Conservation (phyloP, 2,797 vertebrate genomes). For the Enteromius unitaeniatus region DNA sequence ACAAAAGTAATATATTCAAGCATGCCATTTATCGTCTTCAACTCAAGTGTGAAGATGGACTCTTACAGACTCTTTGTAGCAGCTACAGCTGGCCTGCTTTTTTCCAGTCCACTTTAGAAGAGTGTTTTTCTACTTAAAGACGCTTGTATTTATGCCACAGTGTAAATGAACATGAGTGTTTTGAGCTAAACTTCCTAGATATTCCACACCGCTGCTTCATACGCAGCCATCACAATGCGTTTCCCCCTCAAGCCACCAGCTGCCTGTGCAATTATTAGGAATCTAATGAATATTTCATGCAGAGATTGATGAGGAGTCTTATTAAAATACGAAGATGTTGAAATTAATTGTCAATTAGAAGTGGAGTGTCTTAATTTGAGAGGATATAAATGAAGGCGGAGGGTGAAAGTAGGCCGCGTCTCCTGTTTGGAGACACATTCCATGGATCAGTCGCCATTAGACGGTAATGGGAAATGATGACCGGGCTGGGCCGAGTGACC, state of each 20-base stretch:
- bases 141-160: not conserved
- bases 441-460: slow-evolving; percentile 76
- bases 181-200: slow-evolving; percentile 10
- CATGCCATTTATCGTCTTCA: slow-evolving; percentile 49
- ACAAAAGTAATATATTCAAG: slow-evolving; percentile 49
- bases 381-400: slow-evolving; percentile 79
- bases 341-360: slow-evolving; percentile 89
- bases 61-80: slow-evolving; percentile 23
- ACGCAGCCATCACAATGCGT: slow-evolving; percentile 46
- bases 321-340: slow-evolving; percentile 89
- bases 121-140: slow-evolving; percentile 27
- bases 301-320: slow-evolving; percentile 84
- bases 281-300: slow-evolving; percentile 88
- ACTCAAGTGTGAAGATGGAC: slow-evolving; percentile 40
- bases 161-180: not conserved
- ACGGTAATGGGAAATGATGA: slow-evolving; percentile 81
- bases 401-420: slow-evolving; percentile 62
- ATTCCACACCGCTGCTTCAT: slow-evolving; percentile 43
- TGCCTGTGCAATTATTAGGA: slow-evolving; percentile 77
- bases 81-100: slow-evolving; percentile 30
- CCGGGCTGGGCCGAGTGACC: slow-evolving; percentile 74
- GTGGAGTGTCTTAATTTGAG: slow-evolving; percentile 85
- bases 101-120: slow-evolving; percentile 36
- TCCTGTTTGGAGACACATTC: slow-evolving; percentile 58
- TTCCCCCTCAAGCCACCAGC: slow-evolving; percentile 58